Percentiles rank a stretch among this genome's conserved stretches.
Conservation (phyloP, 2,113 vertebrate genomes). For the Bos indicus region DNA sequence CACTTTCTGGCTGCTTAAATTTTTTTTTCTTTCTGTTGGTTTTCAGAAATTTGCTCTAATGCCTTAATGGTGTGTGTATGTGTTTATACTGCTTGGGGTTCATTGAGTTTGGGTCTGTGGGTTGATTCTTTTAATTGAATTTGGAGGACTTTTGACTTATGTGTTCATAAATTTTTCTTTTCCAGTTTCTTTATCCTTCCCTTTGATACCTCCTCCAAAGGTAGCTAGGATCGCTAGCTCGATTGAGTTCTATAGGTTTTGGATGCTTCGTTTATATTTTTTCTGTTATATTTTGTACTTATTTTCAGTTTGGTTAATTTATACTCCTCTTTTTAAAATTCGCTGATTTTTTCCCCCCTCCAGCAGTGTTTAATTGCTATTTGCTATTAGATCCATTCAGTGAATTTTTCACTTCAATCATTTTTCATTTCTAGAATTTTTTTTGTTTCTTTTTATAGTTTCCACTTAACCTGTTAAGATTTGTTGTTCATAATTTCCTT, state of each 20-base stretch:
- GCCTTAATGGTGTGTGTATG: not conserved
- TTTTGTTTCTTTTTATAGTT: not conserved
- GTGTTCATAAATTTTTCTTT: not conserved
- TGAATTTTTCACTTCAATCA: not conserved
- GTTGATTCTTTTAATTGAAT: not conserved
- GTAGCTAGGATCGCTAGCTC: not conserved
- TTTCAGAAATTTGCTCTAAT: not conserved
- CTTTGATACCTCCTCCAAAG: not conserved
- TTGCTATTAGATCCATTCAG: not conserved
- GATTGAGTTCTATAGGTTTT: not conserved
- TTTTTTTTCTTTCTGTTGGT: not conserved
- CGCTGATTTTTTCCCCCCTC: not conserved
- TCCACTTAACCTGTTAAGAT: not conserved
- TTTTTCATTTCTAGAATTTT: not conserved
- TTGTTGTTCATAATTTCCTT: not conserved
- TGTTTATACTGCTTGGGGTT: not conserved
- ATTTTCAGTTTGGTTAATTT: conserved; percentile 8
- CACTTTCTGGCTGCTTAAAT: not conserved
- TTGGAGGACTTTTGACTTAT: not conserved
- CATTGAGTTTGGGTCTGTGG: not conserved
- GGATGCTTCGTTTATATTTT: not conserved
- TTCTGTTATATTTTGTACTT: not conserved
- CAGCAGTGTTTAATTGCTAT: not conserved
- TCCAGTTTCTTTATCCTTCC: not conserved
- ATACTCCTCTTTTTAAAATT: not conserved